These are phyloP conservation scores for Latrodectus elegans DNA, from an alignment of 2,888 invertebrate genomes.

Conservation along the genomic window DNA sequence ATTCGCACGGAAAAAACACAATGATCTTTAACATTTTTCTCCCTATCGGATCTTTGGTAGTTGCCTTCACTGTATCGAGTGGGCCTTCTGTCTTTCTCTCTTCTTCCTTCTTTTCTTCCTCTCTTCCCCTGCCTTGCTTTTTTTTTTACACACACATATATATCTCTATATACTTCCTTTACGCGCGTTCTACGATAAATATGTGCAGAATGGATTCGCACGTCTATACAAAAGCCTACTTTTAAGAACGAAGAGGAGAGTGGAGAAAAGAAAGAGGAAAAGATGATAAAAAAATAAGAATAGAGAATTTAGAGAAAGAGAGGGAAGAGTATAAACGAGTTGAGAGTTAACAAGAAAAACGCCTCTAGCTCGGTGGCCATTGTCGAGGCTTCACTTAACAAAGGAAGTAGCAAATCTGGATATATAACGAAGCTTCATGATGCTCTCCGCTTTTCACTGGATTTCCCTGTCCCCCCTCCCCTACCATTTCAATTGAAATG, in stretches of 20 bases:
- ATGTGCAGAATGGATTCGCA: slow-evolving; percentile 61
- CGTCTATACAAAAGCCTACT: slow-evolving; percentile 58
- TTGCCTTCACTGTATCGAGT: slow-evolving; percentile 40
- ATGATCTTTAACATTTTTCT: slow-evolving; percentile 70
- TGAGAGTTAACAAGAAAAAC: slow-evolving; percentile 68
- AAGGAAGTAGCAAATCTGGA: slow-evolving; percentile 67
- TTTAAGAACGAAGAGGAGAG: slow-evolving; percentile 41
- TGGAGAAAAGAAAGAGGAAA: slow-evolving; percentile 20
- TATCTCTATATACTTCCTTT: not conserved
- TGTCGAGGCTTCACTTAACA: slow-evolving; percentile 60
- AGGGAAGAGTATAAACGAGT: slow-evolving; percentile 68
- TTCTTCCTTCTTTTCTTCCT: slow-evolving; percentile 6
- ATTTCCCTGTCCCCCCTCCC: slow-evolving; percentile 10
- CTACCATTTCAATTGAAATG: slow-evolving; percentile 53
- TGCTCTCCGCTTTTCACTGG: slow-evolving; percentile 58
- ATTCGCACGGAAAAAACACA: slow-evolving; percentile 69
- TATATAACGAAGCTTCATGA: slow-evolving; percentile 62
- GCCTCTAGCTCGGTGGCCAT: slow-evolving; percentile 53
- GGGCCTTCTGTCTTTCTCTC: slow-evolving; percentile 45
- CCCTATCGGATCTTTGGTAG: slow-evolving; percentile 58
- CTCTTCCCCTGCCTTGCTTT: slow-evolving; percentile 16
- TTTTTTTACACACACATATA: not conserved
- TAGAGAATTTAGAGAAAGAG: slow-evolving; percentile 51
- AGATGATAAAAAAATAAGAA: slow-evolving; percentile 29
- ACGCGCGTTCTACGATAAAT: slow-evolving; percentile 65